Conservation (phyloP, 2,797 vertebrate species). For the Gobionotothen gibberifrons region DNA sequence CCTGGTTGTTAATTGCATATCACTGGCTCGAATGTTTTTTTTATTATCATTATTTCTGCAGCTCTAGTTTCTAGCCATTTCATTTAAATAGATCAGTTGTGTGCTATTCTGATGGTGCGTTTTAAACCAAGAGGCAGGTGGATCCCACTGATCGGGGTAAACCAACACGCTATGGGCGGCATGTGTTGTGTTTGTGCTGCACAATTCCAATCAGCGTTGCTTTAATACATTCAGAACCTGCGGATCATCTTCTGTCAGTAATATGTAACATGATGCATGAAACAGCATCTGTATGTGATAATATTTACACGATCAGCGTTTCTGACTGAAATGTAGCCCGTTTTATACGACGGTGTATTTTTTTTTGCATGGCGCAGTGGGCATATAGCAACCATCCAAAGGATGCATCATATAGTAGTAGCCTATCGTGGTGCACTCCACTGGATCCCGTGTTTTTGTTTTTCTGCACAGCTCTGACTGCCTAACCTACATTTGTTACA, state of each 20-base stretch:
- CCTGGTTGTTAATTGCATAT: slow-evolving; percentile 32
- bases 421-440: slow-evolving; percentile 76
- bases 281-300: not conserved
- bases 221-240: slow-evolving; percentile 40
- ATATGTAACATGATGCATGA: slow-evolving; percentile 27
- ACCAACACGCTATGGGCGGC: slow-evolving; percentile 71
- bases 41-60: slow-evolving; percentile 11
- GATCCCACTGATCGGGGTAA: slow-evolving; percentile 50
- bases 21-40: slow-evolving; percentile 3
- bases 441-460: slow-evolving; percentile 83
- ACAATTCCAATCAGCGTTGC: slow-evolving; percentile 41
- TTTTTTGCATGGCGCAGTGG: slow-evolving; percentile 80
- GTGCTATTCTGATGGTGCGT: slow-evolving; percentile 25
- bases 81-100: not conserved
- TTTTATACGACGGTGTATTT: slow-evolving; percentile 54
- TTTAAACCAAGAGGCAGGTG: slow-evolving; percentile 58
- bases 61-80: not conserved
- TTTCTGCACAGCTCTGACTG: slow-evolving; percentile 80
- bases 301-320: not conserved
- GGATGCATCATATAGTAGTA: slow-evolving; percentile 80
- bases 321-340: slow-evolving; percentile 33
- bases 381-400: slow-evolving; percentile 81
- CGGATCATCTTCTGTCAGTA: slow-evolving; percentile 15
- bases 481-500: slow-evolving; percentile 85
- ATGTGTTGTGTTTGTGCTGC: slow-evolving; percentile 72